Conservation (phyloP, 2,113 vertebrate genomes). For the Oncorhynchus nerka region DNA sequence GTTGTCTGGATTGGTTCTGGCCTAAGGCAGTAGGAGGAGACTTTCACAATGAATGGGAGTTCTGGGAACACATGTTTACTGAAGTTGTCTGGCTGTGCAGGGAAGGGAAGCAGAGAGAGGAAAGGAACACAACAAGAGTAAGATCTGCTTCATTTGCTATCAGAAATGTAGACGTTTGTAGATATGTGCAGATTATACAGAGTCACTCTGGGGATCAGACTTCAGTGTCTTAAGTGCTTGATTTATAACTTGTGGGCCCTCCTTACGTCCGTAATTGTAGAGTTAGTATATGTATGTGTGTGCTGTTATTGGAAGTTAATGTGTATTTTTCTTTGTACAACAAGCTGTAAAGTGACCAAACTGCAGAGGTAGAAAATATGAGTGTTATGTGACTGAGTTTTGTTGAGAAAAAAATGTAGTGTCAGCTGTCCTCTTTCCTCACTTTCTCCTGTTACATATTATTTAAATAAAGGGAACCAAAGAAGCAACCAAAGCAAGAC, state of each 20-base stretch:
- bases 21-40: conserved; percentile 47
- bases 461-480: neutral
- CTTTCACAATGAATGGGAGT: conserved; percentile 49
- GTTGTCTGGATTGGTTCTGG: conserved; percentile 57
- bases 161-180: neutral
- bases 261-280: neutral
- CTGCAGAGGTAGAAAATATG: neutral
- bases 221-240: neutral
- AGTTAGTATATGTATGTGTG: neutral
- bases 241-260: neutral
- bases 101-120: conserved; percentile 36
- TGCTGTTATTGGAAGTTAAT: neutral
- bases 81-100: conserved; percentile 27
- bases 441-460: neutral
- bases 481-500: neutral
- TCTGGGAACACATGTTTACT: conserved; percentile 68
- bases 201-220: neutral
- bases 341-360: neutral
- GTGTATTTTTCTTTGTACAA: neutral
- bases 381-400: neutral
- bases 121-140: conserved; percentile 34
- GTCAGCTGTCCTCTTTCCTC: neutral
- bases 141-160: conserved; percentile 21
- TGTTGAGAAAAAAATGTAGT: neutral
- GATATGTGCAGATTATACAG: neutral